Base-by-base conservation (phyloP, 2,888 invertebrate genomes). In the Drosophila differens region DNA sequence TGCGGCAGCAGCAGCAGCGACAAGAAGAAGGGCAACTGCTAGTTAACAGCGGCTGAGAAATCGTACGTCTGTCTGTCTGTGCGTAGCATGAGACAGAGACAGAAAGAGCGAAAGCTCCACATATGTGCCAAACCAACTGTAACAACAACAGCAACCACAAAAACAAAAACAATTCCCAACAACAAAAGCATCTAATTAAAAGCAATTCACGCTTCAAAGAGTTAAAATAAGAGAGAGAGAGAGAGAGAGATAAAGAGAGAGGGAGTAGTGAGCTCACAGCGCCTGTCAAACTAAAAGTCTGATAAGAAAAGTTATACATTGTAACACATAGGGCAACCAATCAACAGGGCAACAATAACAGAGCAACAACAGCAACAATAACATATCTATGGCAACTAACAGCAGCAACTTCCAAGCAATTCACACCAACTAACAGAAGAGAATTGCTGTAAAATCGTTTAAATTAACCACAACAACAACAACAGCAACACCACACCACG, bases 71-170 rank as follows among this genome's bases (percentile, higher is more conserved):
- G 41, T 3, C 41, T 70, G 25, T 25, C 64, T 60, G 67, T 81
- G 83, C 89, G 58, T 85, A 88, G 89, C 83, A 83, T 83, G 83
- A 85, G 77, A 82, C 66, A 78, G 62, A 74, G 64, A 70, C 66
- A 77, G 71, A 85, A 74, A 78, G 74, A 65, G 78, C 67, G 64
- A 62, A 62, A 51, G 77, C 81, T 79, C 69, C 77, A 79, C 74
- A 79, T 67, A 79, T 79, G 79, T 79, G 79, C 79, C 79, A 79
- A 79, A 79, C 65, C 77, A 80, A 76, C 81, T 67, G 65, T 70
- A 77, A 54, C 63, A 74, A 51, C 39, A 74, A 65, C 53, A 74
- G 35, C 49, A 76, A 35, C 25, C 61, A 61, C 52, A 74, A 53
- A 49, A 54, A 32, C 58, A 65, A 57, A 52, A 64, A 12, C 62